phyloP scores from a whole-genome alignment of 1,140 invertebrate species.

The Trichonephila clavata region DNA sequence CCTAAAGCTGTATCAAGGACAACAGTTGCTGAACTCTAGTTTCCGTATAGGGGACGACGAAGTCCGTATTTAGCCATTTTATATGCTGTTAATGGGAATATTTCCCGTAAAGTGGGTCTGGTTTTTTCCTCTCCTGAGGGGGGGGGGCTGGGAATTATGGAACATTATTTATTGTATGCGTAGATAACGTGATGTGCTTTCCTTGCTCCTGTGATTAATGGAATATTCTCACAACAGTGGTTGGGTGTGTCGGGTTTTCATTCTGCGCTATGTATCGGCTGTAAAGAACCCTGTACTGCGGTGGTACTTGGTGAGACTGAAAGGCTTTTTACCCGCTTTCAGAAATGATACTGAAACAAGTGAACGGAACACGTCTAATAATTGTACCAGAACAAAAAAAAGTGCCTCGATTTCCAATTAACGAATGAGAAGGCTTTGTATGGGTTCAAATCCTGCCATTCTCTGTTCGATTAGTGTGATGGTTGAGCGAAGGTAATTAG shows the following conservation, averaged over 20 bases:
- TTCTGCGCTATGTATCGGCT: background rate
- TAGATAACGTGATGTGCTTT: constrained; percentile 69
- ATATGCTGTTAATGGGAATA: constrained; percentile 27
- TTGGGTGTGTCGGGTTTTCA: constrained; percentile 60
- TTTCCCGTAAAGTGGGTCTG: constrained; percentile 34
- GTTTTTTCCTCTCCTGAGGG: background rate
- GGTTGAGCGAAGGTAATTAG: background rate
- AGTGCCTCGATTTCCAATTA: background rate
- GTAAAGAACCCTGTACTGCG: constrained; percentile 14
- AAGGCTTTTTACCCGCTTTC: background rate
- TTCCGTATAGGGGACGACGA: background rate
- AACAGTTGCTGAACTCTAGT: constrained; percentile 26
- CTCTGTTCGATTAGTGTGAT: background rate
- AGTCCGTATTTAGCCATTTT: constrained; percentile 55
- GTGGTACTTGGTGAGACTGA: constrained; percentile 9
- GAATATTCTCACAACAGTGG: constrained; percentile 32
- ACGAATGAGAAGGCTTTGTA: constrained; percentile 32
- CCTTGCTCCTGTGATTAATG: constrained; percentile 62
- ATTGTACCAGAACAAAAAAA: constrained; percentile 5
- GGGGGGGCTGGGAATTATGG: constrained; percentile 46
- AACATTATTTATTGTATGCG: constrained; percentile 70
- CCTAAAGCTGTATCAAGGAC: background rate
- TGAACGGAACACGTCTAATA: constrained; percentile 10
- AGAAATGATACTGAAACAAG: constrained; percentile 17
- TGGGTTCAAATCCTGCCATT: background rate